Evolutionary conservation across 2,888 invertebrate genomes (phyloP).

Genomic region (Amiota minor): DNA sequence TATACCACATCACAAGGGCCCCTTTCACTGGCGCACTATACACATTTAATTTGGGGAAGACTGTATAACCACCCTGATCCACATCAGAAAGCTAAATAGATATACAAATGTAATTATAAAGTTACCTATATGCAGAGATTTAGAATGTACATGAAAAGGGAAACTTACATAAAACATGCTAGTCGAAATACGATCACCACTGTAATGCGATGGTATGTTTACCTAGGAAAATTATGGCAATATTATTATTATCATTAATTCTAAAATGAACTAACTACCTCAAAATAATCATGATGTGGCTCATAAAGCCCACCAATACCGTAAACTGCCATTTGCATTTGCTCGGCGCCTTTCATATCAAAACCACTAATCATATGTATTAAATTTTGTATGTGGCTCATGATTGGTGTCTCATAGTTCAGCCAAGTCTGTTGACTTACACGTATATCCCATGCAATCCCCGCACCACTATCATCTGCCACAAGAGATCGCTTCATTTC

Average conservation of each 20-base stretch:
- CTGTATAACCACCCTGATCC: slow-evolving; percentile 96
- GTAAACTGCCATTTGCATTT: slow-evolving; percentile 97
- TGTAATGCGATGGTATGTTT: accelerated
- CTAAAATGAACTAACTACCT: slow-evolving; percentile 70
- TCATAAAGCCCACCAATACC: slow-evolving; percentile 98
- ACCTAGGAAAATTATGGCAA: not conserved
- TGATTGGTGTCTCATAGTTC: slow-evolving; percentile 38
- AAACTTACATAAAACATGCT: slow-evolving; percentile 92
- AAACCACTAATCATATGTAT: slow-evolving; percentile 86
- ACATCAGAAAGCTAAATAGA: slow-evolving; percentile 90
- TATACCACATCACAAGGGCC: slow-evolving; percentile 94
- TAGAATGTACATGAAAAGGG: not conserved
- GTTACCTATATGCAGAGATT: not conserved
- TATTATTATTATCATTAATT: not conserved
- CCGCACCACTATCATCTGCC: not conserved
- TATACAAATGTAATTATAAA: not conserved
- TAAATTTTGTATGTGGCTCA: slow-evolving; percentile 35
- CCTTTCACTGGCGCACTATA: slow-evolving; percentile 91
- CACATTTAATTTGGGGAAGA: slow-evolving; percentile 90
- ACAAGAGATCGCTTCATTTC: slow-evolving; percentile 48
- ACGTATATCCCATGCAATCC: slow-evolving; percentile 40
- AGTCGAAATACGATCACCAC: slow-evolving; percentile 88
- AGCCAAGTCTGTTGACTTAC: slow-evolving; percentile 63
- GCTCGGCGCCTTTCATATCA: slow-evolving; percentile 88
- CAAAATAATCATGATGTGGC: slow-evolving; percentile 92